A percentile compares a stretch with the other conserved stretches of the same genome.
These are phyloP conservation scores for Mormyrops boulengeri DNA, from an alignment of 2,797 vertebrate genomes.

Conservation along the genomic window DNA sequence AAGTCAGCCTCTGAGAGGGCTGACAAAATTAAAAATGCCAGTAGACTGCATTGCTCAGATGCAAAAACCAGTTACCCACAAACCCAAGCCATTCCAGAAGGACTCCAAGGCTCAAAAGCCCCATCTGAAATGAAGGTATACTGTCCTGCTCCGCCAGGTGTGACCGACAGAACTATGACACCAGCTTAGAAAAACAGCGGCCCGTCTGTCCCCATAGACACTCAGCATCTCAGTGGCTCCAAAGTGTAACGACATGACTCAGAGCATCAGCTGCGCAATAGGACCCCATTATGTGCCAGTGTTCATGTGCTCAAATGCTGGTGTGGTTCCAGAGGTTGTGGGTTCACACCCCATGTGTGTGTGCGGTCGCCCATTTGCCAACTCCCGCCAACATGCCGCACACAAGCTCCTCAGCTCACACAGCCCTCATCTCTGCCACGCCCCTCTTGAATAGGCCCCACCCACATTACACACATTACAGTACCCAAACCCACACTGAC, in stretches of 20 bases:
- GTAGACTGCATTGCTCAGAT: not conserved
- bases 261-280: not conserved
- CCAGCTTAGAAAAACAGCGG: not conserved
- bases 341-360: not conserved
- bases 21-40: not conserved
- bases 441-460: not conserved
- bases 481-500: not conserved
- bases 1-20: not conserved
- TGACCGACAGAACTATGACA: not conserved
- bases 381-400: not conserved
- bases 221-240: not conserved
- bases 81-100: not conserved
- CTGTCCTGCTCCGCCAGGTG: not conserved
- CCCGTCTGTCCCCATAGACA: not conserved
- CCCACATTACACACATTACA: not conserved
- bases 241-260: not conserved
- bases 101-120: not conserved
- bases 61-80: not conserved
- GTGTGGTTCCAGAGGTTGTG: not conserved
- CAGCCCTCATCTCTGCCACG: not conserved
- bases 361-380: not conserved
- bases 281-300: not conserved
- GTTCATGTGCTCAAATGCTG: not conserved
- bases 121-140: not conserved
- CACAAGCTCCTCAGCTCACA: not conserved